Evolutionary conservation across 2,113 vertebrate genomes (phyloP).

Genomic region (Diadophis punctatus): DNA sequence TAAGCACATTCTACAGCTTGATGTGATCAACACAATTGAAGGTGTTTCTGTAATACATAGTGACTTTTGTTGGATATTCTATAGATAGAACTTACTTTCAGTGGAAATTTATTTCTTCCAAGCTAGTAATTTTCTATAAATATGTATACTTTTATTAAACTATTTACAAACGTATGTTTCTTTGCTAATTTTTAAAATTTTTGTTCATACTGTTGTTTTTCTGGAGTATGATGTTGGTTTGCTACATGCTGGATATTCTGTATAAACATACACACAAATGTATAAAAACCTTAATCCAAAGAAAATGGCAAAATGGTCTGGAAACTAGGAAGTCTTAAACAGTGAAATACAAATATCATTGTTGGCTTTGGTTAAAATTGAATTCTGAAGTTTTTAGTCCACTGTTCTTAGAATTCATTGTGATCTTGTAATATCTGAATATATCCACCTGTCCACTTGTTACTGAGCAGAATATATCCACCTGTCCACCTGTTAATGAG

Average conservation of each 20-base stretch:
- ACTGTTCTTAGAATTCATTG: not conserved
- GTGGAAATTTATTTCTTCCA: not conserved
- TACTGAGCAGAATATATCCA: not conserved
- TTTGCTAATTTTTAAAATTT: not conserved
- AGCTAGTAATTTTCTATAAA: not conserved
- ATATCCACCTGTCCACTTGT: not conserved
- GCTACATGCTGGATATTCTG: not conserved
- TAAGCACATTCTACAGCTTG: not conserved
- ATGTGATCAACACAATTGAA: not conserved
- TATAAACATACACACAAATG: not conserved
- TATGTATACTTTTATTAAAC: not conserved
- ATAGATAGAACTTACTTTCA: not conserved
- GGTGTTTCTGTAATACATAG: not conserved
- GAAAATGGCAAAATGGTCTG: not conserved
- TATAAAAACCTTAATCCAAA: not conserved
- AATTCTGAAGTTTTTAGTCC: not conserved
- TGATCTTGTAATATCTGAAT: not conserved
- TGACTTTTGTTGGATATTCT: not conserved
- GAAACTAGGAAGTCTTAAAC: not conserved
- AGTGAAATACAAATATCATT: not conserved
- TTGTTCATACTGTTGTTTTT: not conserved
- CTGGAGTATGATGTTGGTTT: not conserved
- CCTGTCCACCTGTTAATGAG: not conserved
- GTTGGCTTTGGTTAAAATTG: not conserved
- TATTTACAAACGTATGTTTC: not conserved